Evolutionary conservation across 2,888 invertebrate species (phyloP), one percentile per base, ranked within the genome.

Genomic region (Beris chalybata): DNA sequence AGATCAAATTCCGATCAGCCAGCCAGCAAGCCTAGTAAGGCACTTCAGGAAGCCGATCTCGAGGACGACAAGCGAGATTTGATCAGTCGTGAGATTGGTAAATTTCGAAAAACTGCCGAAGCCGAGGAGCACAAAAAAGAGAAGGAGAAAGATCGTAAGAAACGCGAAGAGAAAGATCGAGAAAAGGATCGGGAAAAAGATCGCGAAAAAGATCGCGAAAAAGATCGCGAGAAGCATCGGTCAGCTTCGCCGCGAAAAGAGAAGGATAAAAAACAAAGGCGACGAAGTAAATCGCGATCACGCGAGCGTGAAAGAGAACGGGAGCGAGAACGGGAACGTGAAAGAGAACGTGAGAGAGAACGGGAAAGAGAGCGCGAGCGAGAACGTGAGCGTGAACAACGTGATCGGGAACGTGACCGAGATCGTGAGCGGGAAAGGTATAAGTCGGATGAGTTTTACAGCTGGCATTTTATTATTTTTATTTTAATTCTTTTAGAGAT

Each of bases 1-100:
- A 50, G 61, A 4, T 12, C 50, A 1, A 15, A 11, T 4, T 50
- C 9, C 38, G 61, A 61, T 4, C 32, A 61, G n/a, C 11, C 61
- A 3, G 15, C 12, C 11, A 57, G 31, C 15, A 64, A 64, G 13
- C 30, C 58, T 11, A 73, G 73, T 44, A 87, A 87, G 75, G 86
- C 87, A 68, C 82, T 93, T 43, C 91, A 92, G 74, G 92, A 93
- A 75, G 90, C 92, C 38, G 95, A 94, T 79, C 89, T 97, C 69
- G 97, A 97, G 78, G 97, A 97, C 82, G 97, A 97, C 78, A 96
- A 97, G 81, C 89, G 95, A 57, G 95, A 95, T 81, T 87, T 97
- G 74, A 98, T 98, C 74, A 95, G 94, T 76, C 87, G 96, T 74
- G 98, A 98, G 86, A 98, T 98, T 81, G 94, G 94, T 75, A 95